phyloP scores from a whole-genome alignment of 2,113 vertebrate species.

The Nibea coibor region DNA sequence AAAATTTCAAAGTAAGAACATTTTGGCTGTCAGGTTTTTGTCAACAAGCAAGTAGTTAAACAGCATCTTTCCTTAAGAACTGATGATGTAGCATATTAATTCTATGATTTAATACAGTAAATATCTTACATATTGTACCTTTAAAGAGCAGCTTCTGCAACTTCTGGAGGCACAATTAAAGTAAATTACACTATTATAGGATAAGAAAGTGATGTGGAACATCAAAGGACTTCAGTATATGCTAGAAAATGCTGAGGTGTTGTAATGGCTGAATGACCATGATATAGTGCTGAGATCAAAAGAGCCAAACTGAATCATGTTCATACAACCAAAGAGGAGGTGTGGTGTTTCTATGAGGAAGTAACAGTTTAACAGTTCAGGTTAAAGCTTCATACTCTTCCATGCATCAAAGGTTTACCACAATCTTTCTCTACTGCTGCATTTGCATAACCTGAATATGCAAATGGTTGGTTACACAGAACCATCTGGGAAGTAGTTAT shows the following conservation, averaged over 20 bases:
- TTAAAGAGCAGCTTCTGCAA: background rate
- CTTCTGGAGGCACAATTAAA: background rate
- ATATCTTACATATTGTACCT: no score
- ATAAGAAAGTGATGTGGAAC: background rate
- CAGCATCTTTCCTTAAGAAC: no score
- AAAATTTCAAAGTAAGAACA: no score
- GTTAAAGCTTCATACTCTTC: background rate
- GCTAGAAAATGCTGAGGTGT: background rate
- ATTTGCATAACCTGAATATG: no score
- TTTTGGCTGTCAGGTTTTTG: no score
- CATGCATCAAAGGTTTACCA: background rate
- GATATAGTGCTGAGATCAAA: background rate
- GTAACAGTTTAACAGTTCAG: background rate
- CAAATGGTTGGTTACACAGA: no score
- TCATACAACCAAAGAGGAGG: background rate
- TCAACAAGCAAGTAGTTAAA: no score
- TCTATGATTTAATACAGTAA: no score
- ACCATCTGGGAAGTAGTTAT: no score
- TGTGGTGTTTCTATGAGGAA: background rate
- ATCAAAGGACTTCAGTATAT: background rate
- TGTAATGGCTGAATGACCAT: background rate
- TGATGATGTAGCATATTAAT: no score
- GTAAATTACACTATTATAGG: background rate
- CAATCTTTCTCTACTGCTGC: no score
- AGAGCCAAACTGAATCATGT: background rate